Conservation (phyloP, 2,113 vertebrate genomes). For the Cinclus cinclus region DNA sequence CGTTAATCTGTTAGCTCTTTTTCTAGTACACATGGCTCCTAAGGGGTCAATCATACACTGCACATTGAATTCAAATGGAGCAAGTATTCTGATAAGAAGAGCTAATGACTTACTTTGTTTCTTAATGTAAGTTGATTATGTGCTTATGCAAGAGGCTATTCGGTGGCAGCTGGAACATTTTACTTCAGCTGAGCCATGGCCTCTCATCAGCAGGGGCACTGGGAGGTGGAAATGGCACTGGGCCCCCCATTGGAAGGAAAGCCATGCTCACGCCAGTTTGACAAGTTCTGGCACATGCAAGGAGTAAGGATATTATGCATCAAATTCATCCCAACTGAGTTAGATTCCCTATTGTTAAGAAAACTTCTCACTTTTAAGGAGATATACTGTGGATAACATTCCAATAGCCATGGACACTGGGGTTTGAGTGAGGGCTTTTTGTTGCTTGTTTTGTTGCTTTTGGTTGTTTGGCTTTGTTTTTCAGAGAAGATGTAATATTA, state of each 20-base stretch:
- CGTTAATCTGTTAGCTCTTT: neutral
- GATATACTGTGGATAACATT: neutral
- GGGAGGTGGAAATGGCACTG: neutral
- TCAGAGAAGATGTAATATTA: neutral
- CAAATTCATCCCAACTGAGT: neutral
- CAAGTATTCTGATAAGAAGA: neutral
- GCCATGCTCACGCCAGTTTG: neutral
- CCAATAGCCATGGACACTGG: neutral
- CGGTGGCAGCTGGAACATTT: neutral
- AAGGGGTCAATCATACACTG: neutral
- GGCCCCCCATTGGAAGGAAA: neutral
- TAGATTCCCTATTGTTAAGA: neutral
- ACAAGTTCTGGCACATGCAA: neutral
- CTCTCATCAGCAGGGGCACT: neutral
- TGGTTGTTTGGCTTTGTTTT: neutral
- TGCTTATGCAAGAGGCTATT: conserved; percentile 26
- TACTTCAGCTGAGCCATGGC: neutral
- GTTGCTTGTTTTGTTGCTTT: neutral
- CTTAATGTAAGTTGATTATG: conserved; percentile 48
- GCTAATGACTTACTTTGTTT: neutral
- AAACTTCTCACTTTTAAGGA: neutral
- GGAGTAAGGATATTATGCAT: neutral
- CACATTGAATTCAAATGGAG: neutral
- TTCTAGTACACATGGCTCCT: neutral
- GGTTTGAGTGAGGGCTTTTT: fast-evolving